A percentile compares a stretch with the other conserved stretches of the same genome.
Evolutionary conservation across 2,797 vertebrate genomes (phyloP).

Genomic region (Saguinus oedipus): DNA sequence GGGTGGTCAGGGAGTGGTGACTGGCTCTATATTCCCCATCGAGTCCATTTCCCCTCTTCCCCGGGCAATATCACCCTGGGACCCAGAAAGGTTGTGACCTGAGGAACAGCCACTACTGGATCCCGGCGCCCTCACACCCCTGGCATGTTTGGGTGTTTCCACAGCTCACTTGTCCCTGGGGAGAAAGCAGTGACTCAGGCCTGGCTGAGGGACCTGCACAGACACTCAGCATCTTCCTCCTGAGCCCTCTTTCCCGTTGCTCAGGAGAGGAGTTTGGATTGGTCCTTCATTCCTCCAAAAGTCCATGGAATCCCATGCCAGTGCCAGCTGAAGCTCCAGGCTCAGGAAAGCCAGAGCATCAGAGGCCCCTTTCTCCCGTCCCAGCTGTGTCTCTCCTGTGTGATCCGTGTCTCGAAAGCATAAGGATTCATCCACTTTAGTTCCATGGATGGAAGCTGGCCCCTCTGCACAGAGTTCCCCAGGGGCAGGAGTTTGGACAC

Average conservation of each 20-base stretch:
- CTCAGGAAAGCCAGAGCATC: not conserved
- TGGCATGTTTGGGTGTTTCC: fast-evolving
- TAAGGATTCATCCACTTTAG: not conserved
- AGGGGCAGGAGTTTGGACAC: not conserved
- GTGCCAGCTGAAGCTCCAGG: not conserved
- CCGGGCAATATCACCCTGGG: not conserved
- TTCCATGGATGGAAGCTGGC: not conserved
- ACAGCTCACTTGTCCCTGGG: not conserved
- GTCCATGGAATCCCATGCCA: fast-evolving
- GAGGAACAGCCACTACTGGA: not conserved
- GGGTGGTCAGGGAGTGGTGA: not conserved
- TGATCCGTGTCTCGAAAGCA: not conserved
- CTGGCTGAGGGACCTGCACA: not conserved
- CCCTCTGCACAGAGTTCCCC: not conserved
- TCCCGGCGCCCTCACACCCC: fast-evolving
- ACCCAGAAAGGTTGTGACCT: not conserved
- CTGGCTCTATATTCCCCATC: not conserved
- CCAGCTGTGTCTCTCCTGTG: not conserved
- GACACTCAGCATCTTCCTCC: too few species aligned
- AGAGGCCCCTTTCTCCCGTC: fast-evolving
- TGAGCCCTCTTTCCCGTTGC: not conserved
- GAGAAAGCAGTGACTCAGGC: not conserved
- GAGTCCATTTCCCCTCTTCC: too few species aligned
- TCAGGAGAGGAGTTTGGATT: not conserved
- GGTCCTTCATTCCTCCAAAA: not conserved